These are phyloP conservation scores for Apodemia zela DNA, from an alignment of 2,888 invertebrate species.

Conservation along the genomic window DNA sequence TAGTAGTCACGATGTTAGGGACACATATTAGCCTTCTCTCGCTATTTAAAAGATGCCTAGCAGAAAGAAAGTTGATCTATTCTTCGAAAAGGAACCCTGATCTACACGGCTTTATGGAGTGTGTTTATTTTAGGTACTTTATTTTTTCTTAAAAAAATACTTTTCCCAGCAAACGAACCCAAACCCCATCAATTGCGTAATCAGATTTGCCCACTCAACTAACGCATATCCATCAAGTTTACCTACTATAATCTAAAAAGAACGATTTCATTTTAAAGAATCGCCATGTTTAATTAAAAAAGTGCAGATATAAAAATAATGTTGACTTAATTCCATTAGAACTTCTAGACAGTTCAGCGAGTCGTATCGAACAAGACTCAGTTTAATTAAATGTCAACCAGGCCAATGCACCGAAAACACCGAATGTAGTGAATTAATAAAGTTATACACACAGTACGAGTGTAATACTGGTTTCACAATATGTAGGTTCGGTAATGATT, in stretches of 20 bases:
- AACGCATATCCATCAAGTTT: too few relatives aligned
- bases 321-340: conserved; percentile 36
- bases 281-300: not conserved
- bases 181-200: too few relatives aligned
- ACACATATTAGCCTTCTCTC: too few relatives aligned
- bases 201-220: too few relatives aligned
- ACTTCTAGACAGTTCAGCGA: conserved; percentile 46
- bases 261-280: not conserved
- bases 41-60: too few relatives aligned
- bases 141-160: too few relatives aligned
- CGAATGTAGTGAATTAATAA: conserved; percentile 51
- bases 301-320: not conserved
- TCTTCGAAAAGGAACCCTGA: too few relatives aligned
- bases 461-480: conserved; percentile 18
- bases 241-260: not conserved
- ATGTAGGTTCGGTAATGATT: not conserved
- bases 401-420: conserved; percentile 49
- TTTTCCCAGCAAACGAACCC: too few relatives aligned
- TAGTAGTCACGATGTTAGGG: too few relatives aligned
- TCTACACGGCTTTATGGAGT: too few relatives aligned
- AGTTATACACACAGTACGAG: conserved; percentile 42
- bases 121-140: too few relatives aligned
- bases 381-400: conserved; percentile 70
- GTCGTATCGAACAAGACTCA: conserved; percentile 51
- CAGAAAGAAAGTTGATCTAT: too few relatives aligned